Evolutionary conservation across 1,140 invertebrate genomes (phyloP), one percentile per base, ranked within the genome.

Genomic region (Helicoverpa armigera): DNA sequence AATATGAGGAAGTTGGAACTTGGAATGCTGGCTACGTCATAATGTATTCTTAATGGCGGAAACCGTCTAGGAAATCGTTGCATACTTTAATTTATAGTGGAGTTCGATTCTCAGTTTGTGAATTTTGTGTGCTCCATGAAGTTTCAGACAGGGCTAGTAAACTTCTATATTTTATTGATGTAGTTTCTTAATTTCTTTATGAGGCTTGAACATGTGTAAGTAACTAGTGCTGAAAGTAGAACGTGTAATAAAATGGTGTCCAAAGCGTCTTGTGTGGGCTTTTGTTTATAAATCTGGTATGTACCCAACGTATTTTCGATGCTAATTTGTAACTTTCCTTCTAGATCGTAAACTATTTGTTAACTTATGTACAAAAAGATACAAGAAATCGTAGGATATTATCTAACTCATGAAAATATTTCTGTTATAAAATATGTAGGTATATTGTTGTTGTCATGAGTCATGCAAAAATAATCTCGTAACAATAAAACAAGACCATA

Each of bases 21-120:
- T 53, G 35, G 35, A 48, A 48, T 67, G 63, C 48, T 53, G 51
- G 53, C 50, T 53, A 53, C 48, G 16, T 18, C 23, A 18, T 70
- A 53, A 53, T 29, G 23, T 35, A 16, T 67, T 35, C 43, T 10
- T 67, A 50, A 67, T 67, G 23, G 16, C 43, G 67, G 3, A 18
- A 5, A 51, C 14, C 18, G 48, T 70, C 48, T 23, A 48, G 65
- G 48, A 51, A 69, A 69, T 69, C 35, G 65, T 69, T 69, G 16
- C 13, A 43, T 69, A 16, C 14, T 35, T 18, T 48, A 69, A 69
- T 69, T 51, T 69, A 69, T 69, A 12, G 65, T 16, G 3, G 13
- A 69, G 9, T 23, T 51, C 16, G 65, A 50, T 23, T 50, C 18
- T 69, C 16, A 69, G 23, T 69, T 51, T 23, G 18, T 9, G 51